Conservation (phyloP, 2,797 vertebrate genomes). For the Chiloscyllium punctatum region DNA sequence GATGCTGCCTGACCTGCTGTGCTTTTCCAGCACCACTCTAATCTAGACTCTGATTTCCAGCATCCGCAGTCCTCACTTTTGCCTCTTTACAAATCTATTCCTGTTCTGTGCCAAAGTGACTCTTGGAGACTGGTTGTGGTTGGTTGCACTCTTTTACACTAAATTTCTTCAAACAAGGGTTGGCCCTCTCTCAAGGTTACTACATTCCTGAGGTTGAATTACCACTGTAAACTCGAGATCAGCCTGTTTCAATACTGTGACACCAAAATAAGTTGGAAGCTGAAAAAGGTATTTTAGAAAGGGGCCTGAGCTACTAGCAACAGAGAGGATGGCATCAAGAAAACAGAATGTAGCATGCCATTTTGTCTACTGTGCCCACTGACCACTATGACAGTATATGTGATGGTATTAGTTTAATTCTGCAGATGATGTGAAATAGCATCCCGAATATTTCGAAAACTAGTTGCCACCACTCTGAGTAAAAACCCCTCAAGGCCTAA, state of each 20-base stretch:
- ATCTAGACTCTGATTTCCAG: no score
- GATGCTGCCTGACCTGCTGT: no score
- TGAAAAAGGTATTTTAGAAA: not conserved
- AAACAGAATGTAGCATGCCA: not conserved
- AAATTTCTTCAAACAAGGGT: not conserved
- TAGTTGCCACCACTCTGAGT: not conserved
- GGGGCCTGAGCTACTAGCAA: not conserved
- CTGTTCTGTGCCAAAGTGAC: not conserved
- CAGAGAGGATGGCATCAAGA: not conserved
- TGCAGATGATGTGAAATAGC: not conserved
- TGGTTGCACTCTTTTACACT: not conserved
- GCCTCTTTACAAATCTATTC: no score
- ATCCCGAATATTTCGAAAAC: not conserved
- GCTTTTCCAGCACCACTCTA: no score
- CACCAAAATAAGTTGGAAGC: not conserved
- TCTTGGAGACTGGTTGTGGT: not conserved
- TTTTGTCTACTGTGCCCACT: not conserved
- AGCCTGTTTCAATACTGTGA: not conserved
- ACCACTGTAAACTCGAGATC: not conserved
- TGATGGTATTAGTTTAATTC: not conserved
- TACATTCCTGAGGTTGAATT: not conserved
- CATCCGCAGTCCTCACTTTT: no score
- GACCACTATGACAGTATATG: not conserved
- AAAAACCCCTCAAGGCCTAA: not conserved
- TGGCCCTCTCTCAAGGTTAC: not conserved